Evolutionary conservation across 23 tunicate species (phyloP).

Genomic region (Ascidia mentula): DNA sequence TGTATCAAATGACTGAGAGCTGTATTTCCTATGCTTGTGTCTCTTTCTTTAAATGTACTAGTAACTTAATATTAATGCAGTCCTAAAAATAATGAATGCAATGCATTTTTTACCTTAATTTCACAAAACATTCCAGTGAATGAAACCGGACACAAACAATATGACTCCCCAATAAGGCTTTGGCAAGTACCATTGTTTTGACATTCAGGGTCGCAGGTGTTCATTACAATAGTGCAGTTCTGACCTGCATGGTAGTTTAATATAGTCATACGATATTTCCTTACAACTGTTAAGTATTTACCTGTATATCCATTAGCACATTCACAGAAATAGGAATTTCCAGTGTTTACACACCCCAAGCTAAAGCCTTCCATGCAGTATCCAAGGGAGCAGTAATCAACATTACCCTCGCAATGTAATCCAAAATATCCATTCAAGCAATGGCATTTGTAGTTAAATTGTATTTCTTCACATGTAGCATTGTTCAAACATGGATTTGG

Average conservation of each 20-base stretch:
- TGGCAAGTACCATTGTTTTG: slow-evolving; percentile 30
- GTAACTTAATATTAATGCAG: neutral
- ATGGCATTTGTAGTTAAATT: neutral
- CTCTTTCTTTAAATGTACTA: neutral
- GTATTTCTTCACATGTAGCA: neutral
- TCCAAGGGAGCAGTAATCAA: neutral
- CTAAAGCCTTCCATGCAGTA: neutral
- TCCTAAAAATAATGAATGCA: neutral
- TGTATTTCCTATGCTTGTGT: no score
- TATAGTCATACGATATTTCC: no score
- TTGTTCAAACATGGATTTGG: neutral
- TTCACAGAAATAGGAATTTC: neutral
- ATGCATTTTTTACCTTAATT: neutral
- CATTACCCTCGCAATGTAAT: neutral
- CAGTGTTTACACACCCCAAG: neutral
- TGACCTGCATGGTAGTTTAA: neutral
- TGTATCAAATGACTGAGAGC: neutral
- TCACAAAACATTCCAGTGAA: slow-evolving; percentile 25
- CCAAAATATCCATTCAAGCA: neutral
- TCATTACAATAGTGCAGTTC: neutral
- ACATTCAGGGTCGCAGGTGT: slow-evolving; percentile 19
- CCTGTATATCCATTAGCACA: neutral
- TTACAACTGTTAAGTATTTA: no score
- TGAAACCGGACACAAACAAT: slow-evolving; percentile 4
- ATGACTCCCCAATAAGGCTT: neutral